Base-by-base conservation (phyloP, 1,140 invertebrate genomes). In the Periplaneta americana region DNA sequence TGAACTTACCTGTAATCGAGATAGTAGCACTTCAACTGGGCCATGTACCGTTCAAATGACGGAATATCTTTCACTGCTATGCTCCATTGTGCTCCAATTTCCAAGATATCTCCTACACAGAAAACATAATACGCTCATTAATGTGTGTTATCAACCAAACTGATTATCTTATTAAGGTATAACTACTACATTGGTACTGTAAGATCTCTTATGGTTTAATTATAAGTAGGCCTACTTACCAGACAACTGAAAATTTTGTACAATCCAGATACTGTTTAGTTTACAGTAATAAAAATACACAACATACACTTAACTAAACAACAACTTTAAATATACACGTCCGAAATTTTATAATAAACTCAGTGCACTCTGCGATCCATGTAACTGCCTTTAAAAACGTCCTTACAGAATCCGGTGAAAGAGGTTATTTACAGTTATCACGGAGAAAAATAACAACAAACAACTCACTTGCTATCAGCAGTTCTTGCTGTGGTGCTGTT, bases 1-100 rank as follows among this genome's bases (percentile, higher is more conserved):
- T 37, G 11, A 75, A 90, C 91, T 88, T 92, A 96, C 91, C 96
- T 96, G 87, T 98, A 99, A 90, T 99, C 98, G 87, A 98, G 96
- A 88, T 99, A 99, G 86, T 99, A 99, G 87, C 96, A 97, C 89
- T 99, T 99, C 32, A 99, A 88, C 88, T 99, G 98, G 31, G 97
- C 96, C 93, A 99, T 97, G 84, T 98, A 98, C 86, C 97, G 91
- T 87, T 99, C 98, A 89, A 99, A 99, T 0, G 96, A 93, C 84
- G 96, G 96, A 81, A 98, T 97, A 89, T 99, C 96, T 88, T 96
- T 95, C 33, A 91, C 93, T 34, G 94, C 94, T 83, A 99, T 98
- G 84, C 97, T 97, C 93, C 96, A 98, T 89, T 98, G 96, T 35
- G 97, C 97, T 83, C 98, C 98, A 85, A 99, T 97, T 92, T 99